Percentiles rank a stretch among this genome's conserved stretches.
Conservation (phyloP, 2,888 invertebrate genomes). For the Catonia carolina region DNA sequence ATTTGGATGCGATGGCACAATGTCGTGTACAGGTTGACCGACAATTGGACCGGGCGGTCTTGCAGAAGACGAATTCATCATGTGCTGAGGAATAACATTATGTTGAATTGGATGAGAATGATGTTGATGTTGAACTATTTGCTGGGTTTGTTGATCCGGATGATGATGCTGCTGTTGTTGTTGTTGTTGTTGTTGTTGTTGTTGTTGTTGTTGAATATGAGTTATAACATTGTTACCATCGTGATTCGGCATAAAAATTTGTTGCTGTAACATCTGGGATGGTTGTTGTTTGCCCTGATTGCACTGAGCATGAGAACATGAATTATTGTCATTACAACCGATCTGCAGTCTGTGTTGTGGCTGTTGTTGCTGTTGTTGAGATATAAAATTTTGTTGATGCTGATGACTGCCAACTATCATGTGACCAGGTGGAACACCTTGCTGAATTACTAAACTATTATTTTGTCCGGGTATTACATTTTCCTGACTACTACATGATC, state of each 20-base stretch:
- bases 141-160: constrained; percentile 4
- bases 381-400: constrained; percentile 9
- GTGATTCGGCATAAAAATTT: constrained; percentile 37
- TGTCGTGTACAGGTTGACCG: constrained; percentile 9
- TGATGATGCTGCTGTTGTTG: constrained; percentile 28
- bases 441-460: constrained; percentile 10
- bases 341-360: constrained; percentile 5
- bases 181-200: constrained; percentile 32
- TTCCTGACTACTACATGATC: not conserved
- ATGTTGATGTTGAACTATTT: constrained; percentile 21
- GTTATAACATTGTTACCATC: not conserved
- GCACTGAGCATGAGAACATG: constrained; percentile 40
- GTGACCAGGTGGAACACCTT: not conserved
- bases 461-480: not conserved
- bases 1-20: constrained; percentile 16
- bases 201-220: constrained; percentile 37
- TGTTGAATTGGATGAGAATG: constrained; percentile 10
- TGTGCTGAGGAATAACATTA: constrained; percentile 11
- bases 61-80: constrained; percentile 17
- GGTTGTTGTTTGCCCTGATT: constrained; percentile 36
- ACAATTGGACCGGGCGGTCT: constrained; percentile 18
- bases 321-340: not conserved
- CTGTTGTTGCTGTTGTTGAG: constrained; percentile 12
- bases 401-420: constrained; percentile 17
- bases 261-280: constrained; percentile 34